Evolutionary conservation across 2,888 invertebrate species (phyloP), one percentile per base, ranked within the genome.

Genomic region (Andricus curvator): DNA sequence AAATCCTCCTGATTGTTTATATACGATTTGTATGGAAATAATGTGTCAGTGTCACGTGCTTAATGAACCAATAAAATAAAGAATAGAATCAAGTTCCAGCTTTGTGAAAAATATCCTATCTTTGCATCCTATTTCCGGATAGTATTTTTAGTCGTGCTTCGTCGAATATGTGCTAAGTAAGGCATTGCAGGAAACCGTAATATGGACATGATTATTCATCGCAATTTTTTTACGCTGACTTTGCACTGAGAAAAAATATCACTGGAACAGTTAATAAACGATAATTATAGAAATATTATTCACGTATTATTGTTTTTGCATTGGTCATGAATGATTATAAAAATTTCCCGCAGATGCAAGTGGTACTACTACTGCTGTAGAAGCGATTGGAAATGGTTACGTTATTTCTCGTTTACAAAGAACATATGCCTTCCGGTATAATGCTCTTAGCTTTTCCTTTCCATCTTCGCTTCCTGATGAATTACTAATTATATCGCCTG

Each of bases 131-230:
- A n/a, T 74, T 74, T 74, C 74, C 74, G 56, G 56, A 74, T 74
- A 13, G 25, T 74, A 74, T 74, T 74, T 74, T 74, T 74, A 74
- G 56, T 74, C 56, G n/a, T 56, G 56, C 74, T 51, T 56, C 74
- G 74, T 37, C 51, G 33, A 74, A 56, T 74, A 74, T 74, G 74
- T 74, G 74, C 74, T 74, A 37, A 74, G 37, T 74, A 74, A 74
- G 74, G 56, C 33, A 74, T 37, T 56, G 33, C 20, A 56, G 44
- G 33, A n/a, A 15, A n/a, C 51, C 74, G 51, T 33, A 74, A 56
- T 74, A 74, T 74, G 29, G 56, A 56, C 74, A 74, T 56, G 33
- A 74, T 74, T 74, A 74, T 74, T 74, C 56, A 74, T 74, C 70
- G 29, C 1, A 74, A 56, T 74, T 74, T 56, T 68, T 74, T 74